Evolutionary conservation across 2,113 vertebrate species (phyloP).

Genomic region (Thalassarche chlororhynchos): DNA sequence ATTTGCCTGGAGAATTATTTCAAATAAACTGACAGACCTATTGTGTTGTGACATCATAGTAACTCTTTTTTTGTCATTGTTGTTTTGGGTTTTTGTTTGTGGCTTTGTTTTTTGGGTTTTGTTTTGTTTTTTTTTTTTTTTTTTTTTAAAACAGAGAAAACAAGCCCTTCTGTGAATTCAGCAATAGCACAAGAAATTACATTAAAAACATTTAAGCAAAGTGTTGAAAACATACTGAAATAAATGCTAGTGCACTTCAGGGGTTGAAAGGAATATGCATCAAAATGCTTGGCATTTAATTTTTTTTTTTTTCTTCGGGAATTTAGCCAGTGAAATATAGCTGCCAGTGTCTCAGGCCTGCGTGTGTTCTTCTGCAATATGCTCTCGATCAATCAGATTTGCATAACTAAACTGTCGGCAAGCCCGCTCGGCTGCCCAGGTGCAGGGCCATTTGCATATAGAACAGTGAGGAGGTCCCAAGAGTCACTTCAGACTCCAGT

Average conservation of each 20-base stretch:
- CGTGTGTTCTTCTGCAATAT: slow-evolving; percentile 90
- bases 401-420: slow-evolving; percentile 99
- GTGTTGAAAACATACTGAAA: slow-evolving; percentile 72
- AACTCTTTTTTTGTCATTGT: slow-evolving; percentile 44
- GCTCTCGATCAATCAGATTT: slow-evolving; percentile 99
- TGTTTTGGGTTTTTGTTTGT: neutral
- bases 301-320: slow-evolving; percentile 80
- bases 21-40: slow-evolving; percentile 73
- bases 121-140: neutral
- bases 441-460: slow-evolving; percentile 99
- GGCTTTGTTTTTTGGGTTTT: neutral
- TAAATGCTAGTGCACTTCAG: slow-evolving; percentile 68
- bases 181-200: slow-evolving; percentile 70
- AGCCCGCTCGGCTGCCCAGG: slow-evolving; percentile 98
- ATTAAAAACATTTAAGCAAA: slow-evolving; percentile 75
- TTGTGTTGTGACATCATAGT: slow-evolving; percentile 71
- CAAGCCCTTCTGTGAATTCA: slow-evolving; percentile 76
- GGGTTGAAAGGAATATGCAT: slow-evolving; percentile 80
- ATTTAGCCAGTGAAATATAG: slow-evolving; percentile 94
- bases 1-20: slow-evolving; percentile 74
- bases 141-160: slow-evolving; percentile 23
- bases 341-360: slow-evolving; percentile 85
- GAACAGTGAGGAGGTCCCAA: slow-evolving; percentile 98
- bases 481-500: slow-evolving; percentile 98
- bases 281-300: slow-evolving; percentile 83